Conservation (phyloP, 2,888 invertebrate genomes). For the Suillia variegata region DNA sequence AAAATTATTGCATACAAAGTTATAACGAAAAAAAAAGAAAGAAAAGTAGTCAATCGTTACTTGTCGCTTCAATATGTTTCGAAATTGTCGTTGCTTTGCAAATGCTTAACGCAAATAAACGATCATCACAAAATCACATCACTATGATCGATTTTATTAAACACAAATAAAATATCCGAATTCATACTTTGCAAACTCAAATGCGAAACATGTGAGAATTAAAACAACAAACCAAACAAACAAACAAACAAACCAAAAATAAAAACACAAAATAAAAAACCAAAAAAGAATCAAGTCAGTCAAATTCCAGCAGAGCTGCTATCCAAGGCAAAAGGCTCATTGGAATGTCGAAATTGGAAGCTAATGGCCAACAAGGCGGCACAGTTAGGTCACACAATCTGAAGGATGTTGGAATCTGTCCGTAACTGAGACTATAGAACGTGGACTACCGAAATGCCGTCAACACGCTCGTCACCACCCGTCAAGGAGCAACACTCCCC, state of each 20-base stretch:
- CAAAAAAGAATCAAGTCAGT: constrained; percentile 11
- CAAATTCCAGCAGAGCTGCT: not conserved
- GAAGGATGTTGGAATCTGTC: not conserved
- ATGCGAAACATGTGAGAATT: constrained; percentile 18
- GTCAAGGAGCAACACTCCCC: constrained; percentile 16
- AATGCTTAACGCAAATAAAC: constrained; percentile 20
- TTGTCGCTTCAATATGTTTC: constrained; percentile 27
- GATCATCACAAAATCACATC: constrained; percentile 5
- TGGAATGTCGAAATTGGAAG: no score
- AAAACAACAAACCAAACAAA: not conserved
- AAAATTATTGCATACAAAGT: constrained; percentile 40
- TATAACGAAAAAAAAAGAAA: constrained; percentile 37
- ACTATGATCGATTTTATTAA: not conserved
- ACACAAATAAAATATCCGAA: constrained; percentile 2
- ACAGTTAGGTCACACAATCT: not conserved
- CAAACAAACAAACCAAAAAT: constrained; percentile 1
- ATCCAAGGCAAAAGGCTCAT: no score
- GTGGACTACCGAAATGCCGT: not conserved
- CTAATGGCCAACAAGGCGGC: not conserved
- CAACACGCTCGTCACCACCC: constrained; percentile 13
- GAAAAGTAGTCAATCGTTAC: no score
- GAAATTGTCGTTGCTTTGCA: constrained; percentile 21
- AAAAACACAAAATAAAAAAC: constrained; percentile 20
- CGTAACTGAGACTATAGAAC: not conserved
- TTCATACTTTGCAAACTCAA: constrained; percentile 18